These are phyloP conservation scores for Saccostrea cuccullata DNA, from an alignment of 1,140 invertebrate species.

Conservation along the genomic window DNA sequence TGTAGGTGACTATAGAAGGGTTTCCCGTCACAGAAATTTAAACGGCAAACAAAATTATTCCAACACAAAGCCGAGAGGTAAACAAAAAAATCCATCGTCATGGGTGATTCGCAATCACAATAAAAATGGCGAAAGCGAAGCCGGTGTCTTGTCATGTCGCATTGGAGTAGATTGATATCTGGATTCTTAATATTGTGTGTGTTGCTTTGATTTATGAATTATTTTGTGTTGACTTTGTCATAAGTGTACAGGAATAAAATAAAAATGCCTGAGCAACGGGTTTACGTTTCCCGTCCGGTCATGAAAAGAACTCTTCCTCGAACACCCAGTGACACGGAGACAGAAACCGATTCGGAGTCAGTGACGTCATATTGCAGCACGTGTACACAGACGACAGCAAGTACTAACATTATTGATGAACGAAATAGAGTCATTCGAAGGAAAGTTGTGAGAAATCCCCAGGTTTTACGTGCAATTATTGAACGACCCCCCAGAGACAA, in stretches of 20 bases:
- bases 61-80: constrained; percentile 1
- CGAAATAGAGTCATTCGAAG: neutral
- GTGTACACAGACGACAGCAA: constrained; percentile 33
- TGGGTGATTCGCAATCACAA: constrained; percentile 37
- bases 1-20: neutral
- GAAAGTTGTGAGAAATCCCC: constrained; percentile 6
- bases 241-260: neutral
- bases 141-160: neutral
- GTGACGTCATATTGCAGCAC: constrained; percentile 22
- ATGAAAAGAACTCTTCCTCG: neutral
- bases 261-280: constrained; percentile 26
- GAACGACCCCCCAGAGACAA: neutral
- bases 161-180: neutral
- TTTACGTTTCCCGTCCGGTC: neutral
- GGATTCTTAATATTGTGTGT: neutral
- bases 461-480: neutral
- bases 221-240: neutral
- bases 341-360: neutral
- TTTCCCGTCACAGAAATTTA: constrained; percentile 10
- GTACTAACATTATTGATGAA: constrained; percentile 35
- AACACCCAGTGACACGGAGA: constrained; percentile 16
- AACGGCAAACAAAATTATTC: constrained; percentile 36
- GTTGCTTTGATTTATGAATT: neutral
- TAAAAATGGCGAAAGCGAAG: constrained; percentile 21
- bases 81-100: constrained; percentile 8